Conservation (phyloP, 2,888 invertebrate species). For the Cheilosia impressa region DNA sequence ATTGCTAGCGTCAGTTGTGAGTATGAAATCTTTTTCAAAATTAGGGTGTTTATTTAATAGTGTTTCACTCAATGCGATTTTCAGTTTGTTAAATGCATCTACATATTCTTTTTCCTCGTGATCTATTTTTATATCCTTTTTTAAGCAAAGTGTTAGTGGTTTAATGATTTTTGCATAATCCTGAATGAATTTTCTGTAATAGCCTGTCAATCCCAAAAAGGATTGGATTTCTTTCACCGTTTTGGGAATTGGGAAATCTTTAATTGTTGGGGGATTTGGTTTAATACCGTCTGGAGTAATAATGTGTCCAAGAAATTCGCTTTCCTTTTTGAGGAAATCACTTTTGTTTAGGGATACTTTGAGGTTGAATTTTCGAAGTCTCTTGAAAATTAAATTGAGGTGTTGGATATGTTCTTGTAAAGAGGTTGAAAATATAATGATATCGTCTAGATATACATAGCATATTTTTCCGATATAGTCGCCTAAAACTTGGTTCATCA, state of each 20-base stretch:
- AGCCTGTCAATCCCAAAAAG: no score
- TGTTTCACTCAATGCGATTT: neutral
- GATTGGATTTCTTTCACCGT: no score
- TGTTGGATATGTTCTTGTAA: neutral
- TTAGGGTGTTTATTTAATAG: slow-evolving; percentile 60
- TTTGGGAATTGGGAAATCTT: slow-evolving; percentile 60
- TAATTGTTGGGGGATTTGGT: slow-evolving; percentile 57
- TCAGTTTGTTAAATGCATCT: neutral
- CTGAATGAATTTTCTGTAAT: slow-evolving; percentile 46
- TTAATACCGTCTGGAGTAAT: no score
- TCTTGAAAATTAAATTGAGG: no score
- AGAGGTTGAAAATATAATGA: neutral
- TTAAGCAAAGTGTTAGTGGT: slow-evolving; percentile 29
- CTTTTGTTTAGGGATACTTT: no score
- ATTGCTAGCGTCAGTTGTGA: slow-evolving; percentile 67
- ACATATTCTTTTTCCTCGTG: neutral
- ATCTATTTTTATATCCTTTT: neutral
- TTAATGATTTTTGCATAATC: slow-evolving; percentile 44
- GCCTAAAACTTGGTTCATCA: slow-evolving; percentile 43
- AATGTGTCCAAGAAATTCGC: no score
- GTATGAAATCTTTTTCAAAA: slow-evolving; percentile 64
- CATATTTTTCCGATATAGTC: slow-evolving; percentile 48
- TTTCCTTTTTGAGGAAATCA: no score
- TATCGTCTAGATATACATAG: slow-evolving; percentile 10
- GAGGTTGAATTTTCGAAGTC: no score